Evolutionary conservation across 2,888 invertebrate genomes (phyloP).

Genomic region (Cerastis rubricosa): DNA sequence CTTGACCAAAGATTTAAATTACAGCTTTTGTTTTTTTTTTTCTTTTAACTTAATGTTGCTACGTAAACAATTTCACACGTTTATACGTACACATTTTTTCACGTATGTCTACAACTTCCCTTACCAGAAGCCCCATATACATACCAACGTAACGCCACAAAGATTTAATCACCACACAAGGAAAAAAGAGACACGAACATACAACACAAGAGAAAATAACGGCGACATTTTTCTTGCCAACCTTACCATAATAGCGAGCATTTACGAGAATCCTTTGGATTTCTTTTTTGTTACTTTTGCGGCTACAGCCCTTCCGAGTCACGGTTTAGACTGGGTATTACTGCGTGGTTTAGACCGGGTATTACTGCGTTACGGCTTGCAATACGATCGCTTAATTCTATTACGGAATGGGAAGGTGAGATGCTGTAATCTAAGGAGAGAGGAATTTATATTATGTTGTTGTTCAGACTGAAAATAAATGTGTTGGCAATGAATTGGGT

Average conservation of each 20-base stretch:
- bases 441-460: conserved; percentile 40
- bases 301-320: conserved; percentile 47
- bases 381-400: conserved; percentile 59
- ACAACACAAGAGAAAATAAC: conserved; percentile 53
- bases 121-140: conserved; percentile 22
- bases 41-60: too few species aligned
- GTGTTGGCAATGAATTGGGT: conserved; percentile 8
- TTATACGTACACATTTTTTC: neutral
- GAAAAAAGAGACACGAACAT: conserved; percentile 43
- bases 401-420: conserved; percentile 49
- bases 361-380: conserved; percentile 56
- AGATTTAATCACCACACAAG: conserved; percentile 57
- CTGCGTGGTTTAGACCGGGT: conserved; percentile 47
- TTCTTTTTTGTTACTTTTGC: conserved; percentile 59
- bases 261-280: conserved; percentile 59
- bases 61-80: neutral
- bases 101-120: neutral
- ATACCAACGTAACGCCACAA: conserved; percentile 37
- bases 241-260: conserved; percentile 58
- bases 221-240: conserved; percentile 55
- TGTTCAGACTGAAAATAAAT: conserved; percentile 17
- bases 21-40: neutral
- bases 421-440: conserved; percentile 40
- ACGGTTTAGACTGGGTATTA: conserved; percentile 56
- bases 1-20: neutral